phyloP scores from a whole-genome alignment of 2,797 vertebrate species.

The Brachymystax lenok region DNA sequence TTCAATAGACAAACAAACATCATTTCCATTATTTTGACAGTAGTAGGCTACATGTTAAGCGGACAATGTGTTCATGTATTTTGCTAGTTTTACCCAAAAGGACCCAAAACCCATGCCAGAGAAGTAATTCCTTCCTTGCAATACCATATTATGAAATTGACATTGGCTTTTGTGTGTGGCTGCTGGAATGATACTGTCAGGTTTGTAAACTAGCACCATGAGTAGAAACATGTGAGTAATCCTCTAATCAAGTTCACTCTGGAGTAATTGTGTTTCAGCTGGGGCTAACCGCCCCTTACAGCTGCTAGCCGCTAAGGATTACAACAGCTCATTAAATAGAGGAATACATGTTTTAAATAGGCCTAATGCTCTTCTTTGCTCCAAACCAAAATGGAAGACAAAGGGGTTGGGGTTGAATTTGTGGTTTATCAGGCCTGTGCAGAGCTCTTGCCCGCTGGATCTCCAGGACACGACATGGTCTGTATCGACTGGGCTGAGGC shows the following conservation, averaged over 20 bases:
- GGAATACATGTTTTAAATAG: slow-evolving; percentile 78
- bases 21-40: background rate
- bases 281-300: slow-evolving; percentile 34
- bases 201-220: slow-evolving; percentile 71
- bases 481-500: slow-evolving; percentile 70
- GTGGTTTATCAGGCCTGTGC: slow-evolving; percentile 77
- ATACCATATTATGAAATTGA: slow-evolving; percentile 39
- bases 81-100: slow-evolving; percentile 19
- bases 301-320: slow-evolving; percentile 69
- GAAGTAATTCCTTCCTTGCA: slow-evolving; percentile 22
- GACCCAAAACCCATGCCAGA: slow-evolving; percentile 12
- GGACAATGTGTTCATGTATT: background rate
- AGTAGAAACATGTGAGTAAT: slow-evolving; percentile 74
- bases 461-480: slow-evolving; percentile 67
- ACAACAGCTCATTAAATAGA: slow-evolving; percentile 77
- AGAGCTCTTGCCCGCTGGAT: slow-evolving; percentile 67
- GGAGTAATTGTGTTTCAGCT: slow-evolving; percentile 46
- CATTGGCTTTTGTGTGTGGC: slow-evolving; percentile 41
- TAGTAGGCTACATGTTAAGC: background rate
- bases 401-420: slow-evolving; percentile 71
- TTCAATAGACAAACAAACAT: background rate
- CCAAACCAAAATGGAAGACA: slow-evolving; percentile 73
- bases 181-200: slow-evolving; percentile 60
- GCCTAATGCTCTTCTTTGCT: slow-evolving; percentile 70
- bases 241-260: slow-evolving; percentile 76